These are phyloP conservation scores for Netelia melanura DNA, from an alignment of 2,888 invertebrate species.

Conservation along the genomic window DNA sequence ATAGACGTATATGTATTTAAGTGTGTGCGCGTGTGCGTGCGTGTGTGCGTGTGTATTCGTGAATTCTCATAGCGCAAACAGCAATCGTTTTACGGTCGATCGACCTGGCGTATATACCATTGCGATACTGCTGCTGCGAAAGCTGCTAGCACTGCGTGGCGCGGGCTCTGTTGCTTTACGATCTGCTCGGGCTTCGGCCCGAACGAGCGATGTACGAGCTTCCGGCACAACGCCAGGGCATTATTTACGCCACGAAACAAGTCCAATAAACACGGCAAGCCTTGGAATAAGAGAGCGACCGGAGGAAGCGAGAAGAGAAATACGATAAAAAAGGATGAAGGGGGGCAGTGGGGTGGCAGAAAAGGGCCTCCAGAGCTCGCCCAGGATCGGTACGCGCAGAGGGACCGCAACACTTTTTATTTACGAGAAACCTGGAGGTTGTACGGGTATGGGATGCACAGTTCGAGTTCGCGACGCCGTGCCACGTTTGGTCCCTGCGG, in stretches of 20 bases:
- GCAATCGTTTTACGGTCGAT: conserved; percentile 72
- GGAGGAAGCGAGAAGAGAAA: conserved; percentile 3
- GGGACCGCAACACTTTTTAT: conserved; percentile 75
- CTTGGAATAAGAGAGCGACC: conserved; percentile 43
- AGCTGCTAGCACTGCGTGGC: conserved; percentile 46
- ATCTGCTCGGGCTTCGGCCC: conserved; percentile 72
- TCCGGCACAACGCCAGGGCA: conserved; percentile 74
- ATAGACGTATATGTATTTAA: not conserved
- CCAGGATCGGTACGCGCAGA: conserved; percentile 51
- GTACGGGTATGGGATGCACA: not conserved
- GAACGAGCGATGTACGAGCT: conserved; percentile 75
- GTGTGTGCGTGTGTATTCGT: not conserved
- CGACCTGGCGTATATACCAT: conserved; percentile 59
- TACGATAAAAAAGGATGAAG: conserved; percentile 26
- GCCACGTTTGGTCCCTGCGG: conserved; percentile 43
- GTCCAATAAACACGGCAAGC: conserved; percentile 77
- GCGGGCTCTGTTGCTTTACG: conserved; percentile 74
- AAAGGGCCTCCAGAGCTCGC: conserved; percentile 69
- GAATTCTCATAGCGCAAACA: not conserved
- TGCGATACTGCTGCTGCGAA: conserved; percentile 44
- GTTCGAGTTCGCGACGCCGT: conserved; percentile 3
- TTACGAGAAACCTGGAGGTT: conserved; percentile 66
- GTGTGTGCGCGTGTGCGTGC: not conserved
- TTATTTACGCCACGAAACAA: conserved; percentile 80
- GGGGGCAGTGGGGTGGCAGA: conserved; percentile 56